Conservation (phyloP, 2,113 vertebrate genomes). For the Paralichthys olivaceus region DNA sequence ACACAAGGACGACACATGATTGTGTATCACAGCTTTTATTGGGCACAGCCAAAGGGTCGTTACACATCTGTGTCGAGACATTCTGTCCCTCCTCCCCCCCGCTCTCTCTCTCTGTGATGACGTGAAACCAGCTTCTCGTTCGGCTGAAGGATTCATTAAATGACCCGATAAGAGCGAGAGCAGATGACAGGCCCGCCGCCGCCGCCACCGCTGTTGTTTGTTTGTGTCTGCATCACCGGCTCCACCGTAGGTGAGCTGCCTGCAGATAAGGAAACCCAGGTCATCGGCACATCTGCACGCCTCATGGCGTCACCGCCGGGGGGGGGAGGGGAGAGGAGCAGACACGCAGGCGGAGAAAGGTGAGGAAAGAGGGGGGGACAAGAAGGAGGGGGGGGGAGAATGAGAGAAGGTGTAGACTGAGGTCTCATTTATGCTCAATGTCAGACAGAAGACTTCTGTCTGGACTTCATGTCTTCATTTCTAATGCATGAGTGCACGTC, state of each 20-base stretch:
- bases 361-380: conserved; percentile 36
- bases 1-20: conserved; percentile 61
- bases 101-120: background rate
- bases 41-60: conserved; percentile 33
- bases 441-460: too few species aligned
- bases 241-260: conserved; percentile 29
- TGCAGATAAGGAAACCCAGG: conserved; percentile 57
- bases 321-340: conserved; percentile 5
- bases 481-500: too few species aligned
- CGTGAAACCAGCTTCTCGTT: background rate
- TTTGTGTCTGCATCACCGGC: background rate
- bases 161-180: conserved; percentile 8
- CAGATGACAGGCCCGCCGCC: too few species aligned
- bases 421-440: too few species aligned
- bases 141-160: conserved; percentile 16
- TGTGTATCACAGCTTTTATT: conserved; percentile 63
- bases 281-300: conserved; percentile 51
- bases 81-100: background rate
- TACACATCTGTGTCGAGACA: conserved; percentile 39
- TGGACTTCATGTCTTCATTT: too few species aligned
- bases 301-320: conserved; percentile 32
- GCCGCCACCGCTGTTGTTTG: background rate
- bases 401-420: background rate
- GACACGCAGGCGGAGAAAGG: conserved; percentile 17
- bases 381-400: background rate